Conservation (phyloP, 1,140 invertebrate species). For the Oryctes rhinoceros region DNA sequence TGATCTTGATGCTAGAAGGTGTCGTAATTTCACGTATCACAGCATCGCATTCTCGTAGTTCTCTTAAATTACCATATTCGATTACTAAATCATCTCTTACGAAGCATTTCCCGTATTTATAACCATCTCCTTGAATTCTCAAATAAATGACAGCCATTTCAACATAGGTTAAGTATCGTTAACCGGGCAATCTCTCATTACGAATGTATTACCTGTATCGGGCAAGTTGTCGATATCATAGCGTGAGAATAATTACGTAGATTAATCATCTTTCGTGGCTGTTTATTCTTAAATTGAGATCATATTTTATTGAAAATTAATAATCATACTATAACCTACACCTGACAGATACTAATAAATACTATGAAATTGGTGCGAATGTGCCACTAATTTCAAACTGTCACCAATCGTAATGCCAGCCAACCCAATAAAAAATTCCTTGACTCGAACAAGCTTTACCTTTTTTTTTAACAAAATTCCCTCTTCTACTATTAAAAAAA, state of each 20-base stretch:
- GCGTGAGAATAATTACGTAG: neutral
- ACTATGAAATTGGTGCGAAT: neutral
- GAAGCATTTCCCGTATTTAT: constrained; percentile 16
- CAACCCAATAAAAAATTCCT: no score
- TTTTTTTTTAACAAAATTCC: no score
- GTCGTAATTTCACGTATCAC: neutral
- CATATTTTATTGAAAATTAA: neutral
- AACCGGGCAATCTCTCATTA: constrained; percentile 3
- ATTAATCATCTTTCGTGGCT: constrained; percentile 9
- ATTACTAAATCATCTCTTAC: neutral
- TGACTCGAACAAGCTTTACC: no score
- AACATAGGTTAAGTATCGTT: constrained; percentile 17
- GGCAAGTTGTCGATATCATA: neutral
- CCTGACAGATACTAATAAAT: neutral
- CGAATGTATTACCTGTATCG: neutral
- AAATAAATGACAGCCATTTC: constrained; percentile 35
- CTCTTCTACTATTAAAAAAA: no score
- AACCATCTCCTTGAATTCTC: constrained; percentile 28
- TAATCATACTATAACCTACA: neutral
- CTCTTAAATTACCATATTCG: constrained; percentile 13
- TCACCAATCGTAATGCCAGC: no score
- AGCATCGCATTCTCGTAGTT: neutral
- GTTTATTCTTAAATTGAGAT: constrained; percentile 3
- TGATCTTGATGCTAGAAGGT: constrained; percentile 19
- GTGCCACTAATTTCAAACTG: no score